Conservation (phyloP, 2,888 invertebrate species). For the Tromatobia lineatoria region DNA sequence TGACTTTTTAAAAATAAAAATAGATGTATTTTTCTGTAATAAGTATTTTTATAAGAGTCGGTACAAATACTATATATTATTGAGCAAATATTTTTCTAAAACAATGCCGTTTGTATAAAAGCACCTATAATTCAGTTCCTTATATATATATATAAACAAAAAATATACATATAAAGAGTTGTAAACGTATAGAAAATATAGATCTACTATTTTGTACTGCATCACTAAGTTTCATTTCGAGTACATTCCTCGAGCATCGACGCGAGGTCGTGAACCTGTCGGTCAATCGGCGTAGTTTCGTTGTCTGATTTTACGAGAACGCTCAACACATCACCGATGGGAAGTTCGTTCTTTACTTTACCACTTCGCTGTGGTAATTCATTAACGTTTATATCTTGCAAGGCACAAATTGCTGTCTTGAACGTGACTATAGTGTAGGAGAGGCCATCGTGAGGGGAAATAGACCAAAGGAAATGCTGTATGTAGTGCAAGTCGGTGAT, state of each 20-base stretch:
- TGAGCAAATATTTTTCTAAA: conserved; percentile 37
- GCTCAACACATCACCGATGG: conserved; percentile 71
- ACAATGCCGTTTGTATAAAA: conserved; percentile 23
- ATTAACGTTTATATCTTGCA: conserved; percentile 70
- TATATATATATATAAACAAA: conserved; percentile 22
- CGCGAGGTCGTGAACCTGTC: conserved; percentile 70
- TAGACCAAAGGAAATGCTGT: conserved; percentile 82
- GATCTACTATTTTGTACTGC: conserved; percentile 13
- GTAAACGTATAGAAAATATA: conserved; percentile 48
- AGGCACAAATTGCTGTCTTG: conserved; percentile 70
- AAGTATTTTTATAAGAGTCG: conserved; percentile 46
- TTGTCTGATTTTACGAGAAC: conserved; percentile 66
- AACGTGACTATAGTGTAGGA: conserved; percentile 74
- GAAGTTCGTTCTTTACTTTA: conserved; percentile 72
- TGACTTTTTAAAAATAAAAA: conserved; percentile 55
- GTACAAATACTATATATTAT: conserved; percentile 33
- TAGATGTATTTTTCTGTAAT: conserved; percentile 54
- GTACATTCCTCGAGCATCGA: conserved; percentile 73
- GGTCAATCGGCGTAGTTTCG: conserved; percentile 71
- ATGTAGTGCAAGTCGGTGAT: conserved; percentile 85
- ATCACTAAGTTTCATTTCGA: conserved; percentile 32
- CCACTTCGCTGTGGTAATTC: conserved; percentile 69
- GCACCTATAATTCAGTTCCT: conserved; percentile 29
- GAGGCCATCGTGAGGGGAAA: conserved; percentile 73
- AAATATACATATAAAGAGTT: conserved; percentile 25